A percentile compares a stretch with the other conserved stretches of the same genome.
Conservation (phyloP, 2,797 vertebrate genomes). For the Eremophila alpestris region DNA sequence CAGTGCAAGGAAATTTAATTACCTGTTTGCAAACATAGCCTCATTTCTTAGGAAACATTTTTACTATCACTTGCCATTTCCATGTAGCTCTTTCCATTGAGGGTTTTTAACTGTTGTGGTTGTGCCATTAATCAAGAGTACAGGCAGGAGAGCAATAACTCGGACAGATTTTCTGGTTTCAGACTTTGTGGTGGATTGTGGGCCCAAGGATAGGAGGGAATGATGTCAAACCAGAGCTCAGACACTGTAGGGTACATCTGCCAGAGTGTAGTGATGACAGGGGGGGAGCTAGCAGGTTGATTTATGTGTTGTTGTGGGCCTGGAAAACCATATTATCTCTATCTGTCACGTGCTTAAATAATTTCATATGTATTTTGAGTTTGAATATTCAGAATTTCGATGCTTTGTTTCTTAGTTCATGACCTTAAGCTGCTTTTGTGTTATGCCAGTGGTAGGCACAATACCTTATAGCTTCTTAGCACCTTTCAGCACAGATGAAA, state of each 20-base stretch:
- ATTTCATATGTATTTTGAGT: background rate
- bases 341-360: background rate
- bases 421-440: background rate
- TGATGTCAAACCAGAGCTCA: background rate
- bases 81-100: background rate
- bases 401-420: background rate
- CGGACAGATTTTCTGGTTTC: background rate
- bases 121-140: background rate
- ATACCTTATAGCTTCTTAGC: background rate
- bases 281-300: background rate
- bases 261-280: background rate
- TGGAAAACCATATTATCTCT: background rate
- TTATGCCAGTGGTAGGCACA: background rate
- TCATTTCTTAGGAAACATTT: background rate
- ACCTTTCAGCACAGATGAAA: background rate
- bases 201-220: background rate
- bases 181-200: background rate
- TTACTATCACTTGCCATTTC: slow-evolving; percentile 34
- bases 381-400: background rate
- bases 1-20: slow-evolving; percentile 49
- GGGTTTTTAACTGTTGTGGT: background rate
- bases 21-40: slow-evolving; percentile 32
- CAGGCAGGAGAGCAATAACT: background rate
- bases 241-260: background rate
- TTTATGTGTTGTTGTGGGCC: background rate